These are phyloP conservation scores for Moxostoma hubbsi DNA, from an alignment of 2,797 vertebrate species.

Conservation along the genomic window DNA sequence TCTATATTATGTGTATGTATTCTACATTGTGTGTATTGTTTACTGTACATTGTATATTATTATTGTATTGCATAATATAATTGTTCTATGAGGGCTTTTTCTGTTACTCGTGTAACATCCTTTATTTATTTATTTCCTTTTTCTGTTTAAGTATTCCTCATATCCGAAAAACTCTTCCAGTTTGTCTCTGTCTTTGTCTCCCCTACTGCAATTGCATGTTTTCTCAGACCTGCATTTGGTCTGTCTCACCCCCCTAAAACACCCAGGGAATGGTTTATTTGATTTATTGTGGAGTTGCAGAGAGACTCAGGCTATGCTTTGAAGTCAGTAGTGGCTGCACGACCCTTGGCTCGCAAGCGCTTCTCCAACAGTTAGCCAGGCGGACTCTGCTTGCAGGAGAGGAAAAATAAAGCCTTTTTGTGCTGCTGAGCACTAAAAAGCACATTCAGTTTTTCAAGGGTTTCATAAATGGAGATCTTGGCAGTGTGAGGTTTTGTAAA, in stretches of 20 bases:
- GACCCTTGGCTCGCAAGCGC: constrained; percentile 73
- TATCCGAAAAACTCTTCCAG: background rate
- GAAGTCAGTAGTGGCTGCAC: constrained; percentile 78
- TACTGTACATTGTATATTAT: too few relatives aligned
- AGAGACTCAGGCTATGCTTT: constrained; percentile 84
- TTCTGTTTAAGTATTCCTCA: background rate
- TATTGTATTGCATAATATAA: too few relatives aligned
- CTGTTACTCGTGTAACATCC: background rate
- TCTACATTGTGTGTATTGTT: too few relatives aligned
- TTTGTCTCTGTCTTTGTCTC: constrained; percentile 2
- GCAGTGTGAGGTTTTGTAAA: constrained; percentile 50
- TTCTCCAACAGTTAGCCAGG: constrained; percentile 71
- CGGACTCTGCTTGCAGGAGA: constrained; percentile 48
- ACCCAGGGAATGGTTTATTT: constrained; percentile 76
- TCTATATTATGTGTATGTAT: too few relatives aligned
- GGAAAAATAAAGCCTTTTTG: constrained; percentile 66
- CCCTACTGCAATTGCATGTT: constrained; percentile 53
- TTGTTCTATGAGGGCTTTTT: too few relatives aligned
- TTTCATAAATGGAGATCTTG: constrained; percentile 51
- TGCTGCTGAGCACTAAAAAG: constrained; percentile 49
- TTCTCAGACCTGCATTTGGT: constrained; percentile 50
- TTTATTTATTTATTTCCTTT: background rate
- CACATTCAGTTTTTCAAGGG: constrained; percentile 51
- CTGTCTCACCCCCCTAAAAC: constrained; percentile 41
- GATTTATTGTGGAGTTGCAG: constrained; percentile 81